Base-by-base conservation (phyloP, 2,888 invertebrate genomes). In the Lydus trimaculatus region DNA sequence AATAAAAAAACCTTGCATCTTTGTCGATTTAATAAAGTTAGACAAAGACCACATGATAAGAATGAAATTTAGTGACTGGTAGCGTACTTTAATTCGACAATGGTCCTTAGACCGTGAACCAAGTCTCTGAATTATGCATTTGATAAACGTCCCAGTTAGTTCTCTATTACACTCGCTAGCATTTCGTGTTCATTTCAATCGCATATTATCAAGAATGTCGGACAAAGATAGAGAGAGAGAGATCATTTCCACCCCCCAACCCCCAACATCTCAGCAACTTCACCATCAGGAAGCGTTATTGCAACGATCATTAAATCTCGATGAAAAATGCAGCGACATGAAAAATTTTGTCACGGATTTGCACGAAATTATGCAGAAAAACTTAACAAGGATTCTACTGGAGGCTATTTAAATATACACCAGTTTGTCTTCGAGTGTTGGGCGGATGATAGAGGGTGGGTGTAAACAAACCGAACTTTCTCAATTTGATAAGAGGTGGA, bases 121-220 rank as follows among this genome's bases (percentile, higher is more conserved):
- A 39, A 39, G 67, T 36, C 9, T 7, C 15, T 70, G 64, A 70
- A 70, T 70, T 66, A 67, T 70, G 67, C 65, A 70, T 70, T 58
- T 59, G 65, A 70, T 70, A 67, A 67, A 67, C 63, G 70, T 70
- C 70, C 64, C 58, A 61, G 48, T 69, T 67, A 66, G 25, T 56
- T 48, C 20, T 43, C n/a, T 43, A n/a, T n/a, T n/a, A n/a, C n/a
- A 7, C 4, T 43, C 11, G 13, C 25, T 3, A 25, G n/a, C 17
- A 20, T 20, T 17, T 17, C 2, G 48, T 48, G 13, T 56, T 56
- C 6, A 67, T 67, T 70, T 70, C 64, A 52, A 64, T 69, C 69
- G 48, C n/a, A 31, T 25, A 59, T 59, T 33, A 17, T 59, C 59
- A 25, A 31, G 15, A 20, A 20, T n/a, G n/a, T n/a, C n/a, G 15